Conservation (phyloP, 2,113 vertebrate species). For the Albula goreensis region DNA sequence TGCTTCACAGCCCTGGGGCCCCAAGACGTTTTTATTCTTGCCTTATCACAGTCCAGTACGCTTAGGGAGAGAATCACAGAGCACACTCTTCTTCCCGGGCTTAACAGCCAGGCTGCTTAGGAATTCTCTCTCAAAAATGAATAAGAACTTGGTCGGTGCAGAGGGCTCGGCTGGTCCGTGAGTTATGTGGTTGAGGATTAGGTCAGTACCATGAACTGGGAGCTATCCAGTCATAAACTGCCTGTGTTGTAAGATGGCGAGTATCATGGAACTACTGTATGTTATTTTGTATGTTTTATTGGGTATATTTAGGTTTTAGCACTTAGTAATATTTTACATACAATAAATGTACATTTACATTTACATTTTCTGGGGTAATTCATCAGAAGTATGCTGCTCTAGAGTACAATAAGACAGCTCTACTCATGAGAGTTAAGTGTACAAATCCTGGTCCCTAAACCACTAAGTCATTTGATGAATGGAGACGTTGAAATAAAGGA, state of each 20-base stretch:
- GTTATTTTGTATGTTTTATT: background rate
- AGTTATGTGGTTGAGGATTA: background rate
- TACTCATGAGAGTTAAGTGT: too few relatives aligned
- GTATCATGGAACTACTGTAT: background rate
- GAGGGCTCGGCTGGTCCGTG: background rate
- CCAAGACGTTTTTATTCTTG: conserved; percentile 38
- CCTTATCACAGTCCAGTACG: conserved; percentile 26
- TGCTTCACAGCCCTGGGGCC: conserved; percentile 50
- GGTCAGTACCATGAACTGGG: background rate
- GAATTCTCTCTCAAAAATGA: background rate
- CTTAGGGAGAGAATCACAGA: conserved; percentile 35
- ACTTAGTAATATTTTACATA: background rate
- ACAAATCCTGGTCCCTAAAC: too few relatives aligned
- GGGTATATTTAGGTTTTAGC: background rate
- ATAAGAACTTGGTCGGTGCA: background rate
- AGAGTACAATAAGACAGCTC: too few relatives aligned
- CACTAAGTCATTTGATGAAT: too few relatives aligned
- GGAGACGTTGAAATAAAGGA: too few relatives aligned
- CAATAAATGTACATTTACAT: background rate
- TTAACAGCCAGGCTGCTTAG: conserved; percentile 44
- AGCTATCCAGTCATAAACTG: background rate
- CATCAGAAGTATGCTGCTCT: too few relatives aligned
- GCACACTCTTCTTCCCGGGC: conserved; percentile 39
- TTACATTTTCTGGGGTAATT: too few relatives aligned
- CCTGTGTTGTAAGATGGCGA: background rate